Evolutionary conservation across 2,888 invertebrate genomes (phyloP), one percentile per base, ranked within the genome.

Genomic region (Cheilosia vernalis): DNA sequence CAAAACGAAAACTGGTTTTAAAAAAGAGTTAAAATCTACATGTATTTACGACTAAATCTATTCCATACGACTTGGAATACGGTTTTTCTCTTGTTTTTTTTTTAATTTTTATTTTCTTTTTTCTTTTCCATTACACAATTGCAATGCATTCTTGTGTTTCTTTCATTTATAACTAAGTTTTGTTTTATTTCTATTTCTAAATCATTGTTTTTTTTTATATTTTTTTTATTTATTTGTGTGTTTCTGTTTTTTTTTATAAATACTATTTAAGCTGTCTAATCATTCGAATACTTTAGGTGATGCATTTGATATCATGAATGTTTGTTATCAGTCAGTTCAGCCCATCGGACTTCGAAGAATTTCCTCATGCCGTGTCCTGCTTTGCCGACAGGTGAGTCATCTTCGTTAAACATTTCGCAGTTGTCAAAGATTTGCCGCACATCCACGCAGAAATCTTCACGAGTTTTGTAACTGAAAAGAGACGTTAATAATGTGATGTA

Each of bases 361-460:
- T 96, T 95, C 33, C 98, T 93, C 96, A 99, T 96, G 89, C 95
- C 95, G 92, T 98, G 98, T 0, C 99, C 99, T 15, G 99, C 98
- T 90, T 98, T 96, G 2, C 99, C 99, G 53, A 99, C 98, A 0
- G 98, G 98, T 88, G 98, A 98, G 92, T 99, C 98, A 92, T 99
- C 99, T 92, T 99, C 99, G 92, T 99, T 99, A 93, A 99, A 99
- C 70, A 97, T 97, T 92, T 98, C 98, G 92, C 99, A 99, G 93
- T 99, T 99, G 93, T 97, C 96, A 93, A 99, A 99, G 90, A 99
- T 98, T 88, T 98, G 95, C 9, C 98, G 95, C 21, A 98, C 96
- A 93, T 99, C 99, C 2, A 95, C 94, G 80, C 97, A 96, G 93
- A 99, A 99, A 88, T 98, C 98, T 87, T 97, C 98, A 86, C 96